These are phyloP conservation scores for Elmis aenea DNA, from an alignment of 2,888 invertebrate genomes.

Conservation along the genomic window DNA sequence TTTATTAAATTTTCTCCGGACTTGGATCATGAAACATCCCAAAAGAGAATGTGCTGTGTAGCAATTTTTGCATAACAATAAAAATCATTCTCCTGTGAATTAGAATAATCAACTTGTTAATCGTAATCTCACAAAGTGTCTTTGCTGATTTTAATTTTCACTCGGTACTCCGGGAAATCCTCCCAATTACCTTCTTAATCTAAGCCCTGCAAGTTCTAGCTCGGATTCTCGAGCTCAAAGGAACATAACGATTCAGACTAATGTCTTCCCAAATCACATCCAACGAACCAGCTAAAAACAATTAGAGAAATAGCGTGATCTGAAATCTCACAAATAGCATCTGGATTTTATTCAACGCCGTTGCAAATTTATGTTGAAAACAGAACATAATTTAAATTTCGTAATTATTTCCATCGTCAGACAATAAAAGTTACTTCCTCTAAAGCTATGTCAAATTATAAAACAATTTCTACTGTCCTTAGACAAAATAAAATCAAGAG, in stretches of 20 bases:
- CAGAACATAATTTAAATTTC: conserved; percentile 9
- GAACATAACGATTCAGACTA: conserved; percentile 23
- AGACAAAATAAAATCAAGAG: no score
- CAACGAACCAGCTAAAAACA: conserved; percentile 26
- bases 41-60: no score
- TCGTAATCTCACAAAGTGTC: conserved; percentile 12
- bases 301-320: conserved; percentile 21
- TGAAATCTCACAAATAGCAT: conserved; percentile 14
- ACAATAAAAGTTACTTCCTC: no score
- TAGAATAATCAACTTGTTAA: conserved; percentile 16
- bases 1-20: no score
- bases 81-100: conserved; percentile 14
- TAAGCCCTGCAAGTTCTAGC: conserved; percentile 17
- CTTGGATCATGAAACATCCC: no score
- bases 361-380: conserved; percentile 14
- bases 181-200: conserved; percentile 20
- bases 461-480: no score
- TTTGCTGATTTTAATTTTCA: conserved; percentile 19
- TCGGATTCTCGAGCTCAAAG: conserved; percentile 16
- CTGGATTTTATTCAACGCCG: conserved; percentile 8
- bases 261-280: conserved; percentile 25
- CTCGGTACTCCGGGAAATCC: conserved; percentile 16
- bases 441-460: no score
- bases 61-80: conserved; percentile 12
- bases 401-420: conserved; percentile 8